Evolutionary conservation across 2,797 vertebrate genomes (phyloP).

Genomic region (Sebastes dallii): DNA sequence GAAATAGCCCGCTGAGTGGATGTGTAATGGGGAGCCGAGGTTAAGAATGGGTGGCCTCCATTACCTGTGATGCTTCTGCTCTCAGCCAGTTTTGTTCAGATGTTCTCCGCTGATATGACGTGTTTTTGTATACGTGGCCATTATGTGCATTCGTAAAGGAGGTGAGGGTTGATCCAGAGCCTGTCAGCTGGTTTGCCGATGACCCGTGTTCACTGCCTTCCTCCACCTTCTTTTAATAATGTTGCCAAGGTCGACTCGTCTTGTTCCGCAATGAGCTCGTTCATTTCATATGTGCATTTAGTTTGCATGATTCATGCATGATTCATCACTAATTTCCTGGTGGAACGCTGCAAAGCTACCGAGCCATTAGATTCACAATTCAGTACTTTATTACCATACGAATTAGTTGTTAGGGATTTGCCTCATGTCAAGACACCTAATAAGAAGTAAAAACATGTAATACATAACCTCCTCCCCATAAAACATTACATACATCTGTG

Average conservation of each 20-base stretch:
- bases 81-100: conserved; percentile 35
- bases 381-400: background rate
- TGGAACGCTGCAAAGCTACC: background rate
- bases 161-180: conserved; percentile 13
- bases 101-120: conserved; percentile 25
- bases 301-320: conserved; percentile 40
- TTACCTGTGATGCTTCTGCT: conserved; percentile 54
- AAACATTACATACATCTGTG: too few relatives aligned
- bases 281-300: conserved; percentile 31
- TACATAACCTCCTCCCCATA: too few relatives aligned
- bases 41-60: conserved; percentile 69
- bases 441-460: too few relatives aligned
- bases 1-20: conserved; percentile 66
- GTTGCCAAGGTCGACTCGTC: background rate
- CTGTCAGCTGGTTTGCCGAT: background rate
- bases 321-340: conserved; percentile 11
- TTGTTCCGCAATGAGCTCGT: background rate
- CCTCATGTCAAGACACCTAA: background rate
- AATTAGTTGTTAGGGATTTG: background rate
- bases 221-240: conserved; percentile 15
- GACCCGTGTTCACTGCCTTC: background rate
- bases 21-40: conserved; percentile 64
- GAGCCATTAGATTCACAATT: background rate
- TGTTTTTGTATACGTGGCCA: conserved; percentile 13
- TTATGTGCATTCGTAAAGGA: conserved; percentile 18